These are phyloP conservation scores for Turritopsis dohrnii DNA, from an alignment of 30 jellyfish, hydroid and myxozoan species.

Conservation along the genomic window DNA sequence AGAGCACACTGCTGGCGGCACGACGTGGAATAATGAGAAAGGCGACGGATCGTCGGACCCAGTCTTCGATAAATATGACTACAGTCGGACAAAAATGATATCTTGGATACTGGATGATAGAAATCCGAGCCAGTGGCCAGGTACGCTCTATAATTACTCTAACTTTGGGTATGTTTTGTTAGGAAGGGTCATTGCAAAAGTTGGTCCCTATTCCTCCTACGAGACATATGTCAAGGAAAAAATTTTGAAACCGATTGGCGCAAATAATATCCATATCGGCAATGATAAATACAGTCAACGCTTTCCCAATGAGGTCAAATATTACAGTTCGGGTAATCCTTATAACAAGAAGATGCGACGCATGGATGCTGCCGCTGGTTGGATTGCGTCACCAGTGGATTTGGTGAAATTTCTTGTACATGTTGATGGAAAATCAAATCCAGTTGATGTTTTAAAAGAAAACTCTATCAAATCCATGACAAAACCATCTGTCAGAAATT, in stretches of 20 bases:
- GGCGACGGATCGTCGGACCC: neutral
- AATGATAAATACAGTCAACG: neutral
- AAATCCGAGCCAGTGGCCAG: constrained; percentile 18
- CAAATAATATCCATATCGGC: neutral
- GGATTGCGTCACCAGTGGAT: neutral
- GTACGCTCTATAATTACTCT: neutral
- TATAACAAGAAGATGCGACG: neutral
- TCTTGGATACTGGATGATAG: neutral
- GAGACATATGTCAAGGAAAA: neutral
- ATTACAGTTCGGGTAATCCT: neutral
- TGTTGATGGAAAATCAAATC: neutral
- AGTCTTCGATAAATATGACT: neutral
- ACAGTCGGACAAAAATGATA: neutral
- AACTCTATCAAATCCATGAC: neutral
- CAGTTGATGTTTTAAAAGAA: neutral
- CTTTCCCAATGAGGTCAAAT: neutral
- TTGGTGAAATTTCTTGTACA: neutral
- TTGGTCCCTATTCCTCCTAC: neutral
- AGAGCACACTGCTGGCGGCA: constrained; percentile 18
- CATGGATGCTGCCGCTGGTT: neutral
- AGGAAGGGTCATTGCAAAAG: neutral
- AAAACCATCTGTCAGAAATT: neutral
- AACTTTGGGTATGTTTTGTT: neutral
- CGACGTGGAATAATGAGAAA: neutral
- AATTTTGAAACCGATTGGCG: neutral